Evolutionary conservation across 1,140 invertebrate genomes (phyloP), one percentile per base, ranked within the genome.

Genomic region (Ooceraea biroi): DNA sequence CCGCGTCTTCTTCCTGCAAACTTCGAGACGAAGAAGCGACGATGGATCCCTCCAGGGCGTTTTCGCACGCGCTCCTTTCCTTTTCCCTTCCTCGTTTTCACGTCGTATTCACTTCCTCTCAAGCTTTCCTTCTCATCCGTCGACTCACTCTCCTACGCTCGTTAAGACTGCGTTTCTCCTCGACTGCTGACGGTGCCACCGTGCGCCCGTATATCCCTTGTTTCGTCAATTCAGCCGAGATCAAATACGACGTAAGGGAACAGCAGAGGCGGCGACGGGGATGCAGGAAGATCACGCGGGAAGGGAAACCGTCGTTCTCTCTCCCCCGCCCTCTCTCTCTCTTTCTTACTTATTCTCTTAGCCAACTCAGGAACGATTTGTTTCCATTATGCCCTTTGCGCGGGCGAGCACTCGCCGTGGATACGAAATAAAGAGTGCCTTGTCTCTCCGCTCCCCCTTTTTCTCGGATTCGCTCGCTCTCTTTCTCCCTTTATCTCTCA

Each of bases 191-290:
- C 36, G 76, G 17, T 36, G 65, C 36, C 50, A 52, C 30, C 65
- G 71, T 52, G 46, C 82, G 65, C 85, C 85, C 85, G 83, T 71
- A 90, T 88, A 90, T 88, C 88, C 85, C 85, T 87, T 86, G 83
- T 86, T 86, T 78, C 84, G 36, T 87, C 83, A 78, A 88, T 87
- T 89, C 83, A 66, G 78, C 63, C 77, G 78, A 87, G 83, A 90
- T 90, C 85, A 88, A 90, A 90, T 90, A 89, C 61, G 83, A 72
- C 25, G 60, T 46, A 57, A 27, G 27, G 22, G 65, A 66, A 68
- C 5, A 60, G 36, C n/a, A 57, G 19, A 7, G 4, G 19, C 14
- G 19, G 36, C 1, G 63, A 48, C 44, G n/a, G 36, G 7, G n/a
- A n/a, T 3, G 22, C n/a, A 11, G 30, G n/a, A 17, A 85, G 27